phyloP scores from a whole-genome alignment of 2,113 vertebrate genomes.

The Aplodontia rufa region DNA sequence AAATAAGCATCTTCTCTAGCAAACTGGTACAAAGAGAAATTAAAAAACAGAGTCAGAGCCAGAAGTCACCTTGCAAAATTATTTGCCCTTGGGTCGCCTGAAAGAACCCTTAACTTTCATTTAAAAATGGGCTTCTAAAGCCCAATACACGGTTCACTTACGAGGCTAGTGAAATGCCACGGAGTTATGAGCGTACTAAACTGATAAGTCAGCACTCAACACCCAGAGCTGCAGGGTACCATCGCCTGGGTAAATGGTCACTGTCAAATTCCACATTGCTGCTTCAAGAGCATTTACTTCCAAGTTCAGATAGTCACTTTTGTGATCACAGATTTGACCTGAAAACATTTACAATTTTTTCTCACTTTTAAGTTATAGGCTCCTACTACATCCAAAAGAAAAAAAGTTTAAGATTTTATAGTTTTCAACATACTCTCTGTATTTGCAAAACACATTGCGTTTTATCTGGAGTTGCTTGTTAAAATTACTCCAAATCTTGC shows the following conservation, averaged over 20 bases:
- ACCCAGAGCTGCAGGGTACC: neutral
- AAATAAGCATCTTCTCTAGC: neutral
- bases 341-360: neutral
- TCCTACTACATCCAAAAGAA: neutral
- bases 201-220: constrained; percentile 54
- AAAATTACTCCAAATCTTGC: neutral
- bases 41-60: neutral
- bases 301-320: neutral
- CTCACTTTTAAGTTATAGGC: neutral
- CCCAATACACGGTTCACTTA: neutral
- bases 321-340: neutral
- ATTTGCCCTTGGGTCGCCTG: neutral
- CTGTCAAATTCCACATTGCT: constrained; percentile 55
- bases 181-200: neutral
- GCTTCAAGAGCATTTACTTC: neutral
- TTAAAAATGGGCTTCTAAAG: constrained; percentile 34
- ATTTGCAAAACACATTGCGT: neutral
- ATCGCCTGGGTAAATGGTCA: neutral
- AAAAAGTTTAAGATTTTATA: neutral
- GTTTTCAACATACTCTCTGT: neutral
- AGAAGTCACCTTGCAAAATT: neutral
- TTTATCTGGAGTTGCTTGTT: neutral
- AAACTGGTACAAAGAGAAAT: neutral
- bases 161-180: constrained; percentile 42
- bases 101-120: neutral